These are phyloP conservation scores for Thumatha senex DNA, from an alignment of 2,888 invertebrate species.

Conservation along the genomic window DNA sequence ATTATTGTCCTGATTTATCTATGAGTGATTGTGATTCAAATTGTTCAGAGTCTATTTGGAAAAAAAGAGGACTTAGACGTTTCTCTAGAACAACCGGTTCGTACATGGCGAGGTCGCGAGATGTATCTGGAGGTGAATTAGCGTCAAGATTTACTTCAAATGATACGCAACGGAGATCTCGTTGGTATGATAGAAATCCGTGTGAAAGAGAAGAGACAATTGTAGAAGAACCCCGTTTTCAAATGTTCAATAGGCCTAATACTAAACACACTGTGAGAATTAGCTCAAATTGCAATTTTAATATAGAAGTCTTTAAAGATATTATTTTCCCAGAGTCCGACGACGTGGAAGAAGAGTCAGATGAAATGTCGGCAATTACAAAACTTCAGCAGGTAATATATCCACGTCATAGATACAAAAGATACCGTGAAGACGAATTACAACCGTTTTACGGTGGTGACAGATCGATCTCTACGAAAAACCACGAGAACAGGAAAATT, in stretches of 20 bases:
- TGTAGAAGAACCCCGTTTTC: slow-evolving; percentile 32
- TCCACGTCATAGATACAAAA: neutral
- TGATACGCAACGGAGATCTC: slow-evolving; percentile 9
- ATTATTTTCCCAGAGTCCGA: slow-evolving; percentile 5
- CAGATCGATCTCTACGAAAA: neutral
- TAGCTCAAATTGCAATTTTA: slow-evolving; percentile 25
- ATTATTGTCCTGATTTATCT: neutral
- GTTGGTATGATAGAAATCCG: neutral
- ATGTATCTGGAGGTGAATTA: slow-evolving; percentile 1
- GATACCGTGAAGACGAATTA: neutral
- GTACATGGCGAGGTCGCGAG: slow-evolving; percentile 6
- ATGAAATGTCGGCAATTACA: slow-evolving; percentile 1
- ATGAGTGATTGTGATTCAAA: neutral
- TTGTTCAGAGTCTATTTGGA: slow-evolving; percentile 29
- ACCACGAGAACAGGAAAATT: neutral
- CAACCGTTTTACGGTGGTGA: neutral
- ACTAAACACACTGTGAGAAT: slow-evolving; percentile 29
- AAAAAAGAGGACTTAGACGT: slow-evolving; percentile 24
- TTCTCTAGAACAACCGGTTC: slow-evolving; percentile 14
- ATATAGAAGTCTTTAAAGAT: slow-evolving; percentile 35
- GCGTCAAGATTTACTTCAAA: slow-evolving; percentile 14
- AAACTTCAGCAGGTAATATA: neutral
- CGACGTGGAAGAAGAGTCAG: neutral
- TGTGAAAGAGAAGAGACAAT: slow-evolving; percentile 11
- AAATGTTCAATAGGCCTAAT: slow-evolving; percentile 13